Evolutionary conservation across 2,113 vertebrate genomes (phyloP), one percentile per base, ranked within the genome.

Genomic region (Coreoperca whiteheadi): DNA sequence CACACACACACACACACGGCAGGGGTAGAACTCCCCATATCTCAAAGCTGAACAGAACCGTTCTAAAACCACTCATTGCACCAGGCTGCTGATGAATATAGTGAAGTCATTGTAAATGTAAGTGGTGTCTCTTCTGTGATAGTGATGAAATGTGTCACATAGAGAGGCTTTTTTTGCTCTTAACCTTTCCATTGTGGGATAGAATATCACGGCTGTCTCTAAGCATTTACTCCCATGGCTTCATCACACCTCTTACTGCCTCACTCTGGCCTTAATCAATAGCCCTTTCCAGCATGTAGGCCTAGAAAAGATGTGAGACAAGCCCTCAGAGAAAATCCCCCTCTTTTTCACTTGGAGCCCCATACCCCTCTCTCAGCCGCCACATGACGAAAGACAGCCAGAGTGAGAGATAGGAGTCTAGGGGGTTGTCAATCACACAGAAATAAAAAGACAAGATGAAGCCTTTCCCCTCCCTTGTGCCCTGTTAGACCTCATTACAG

Each of bases 401-500:
- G 65, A 79, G 54, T 50, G 54, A 28, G 56, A 77, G 75, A 93
- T 87, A 50, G 72, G 86, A 74, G 88, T 89, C 84, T 39, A 51
- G 83, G 85, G 85, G 67, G 61, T 79, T 92, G 90, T 92, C 91
- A 91, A 53, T 91, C 74, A 77, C 75, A 74, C n/a, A 70, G 46
- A 90, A 84, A 90, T 83, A 87, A 88, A 86, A 89, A 83, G 85
- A 91, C 87, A 63, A 70, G 76, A 84, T 88, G 75, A 90, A 92
- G 81, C 78, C 74, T 34, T 87, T 65, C 76, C 60, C 59, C 64
- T 91, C 88, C 81, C 88, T 68, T 21, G 32, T 90, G 85, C 77
- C 85, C 89, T 86, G 77, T 93, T 93, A 93, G 61, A 81, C 71
- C 71, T 91, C 84, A 90, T 93, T 91, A 93, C 78, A 79, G 77